Evolutionary conservation across 2,113 vertebrate genomes (phyloP).

Genomic region (Passerina amoena): DNA sequence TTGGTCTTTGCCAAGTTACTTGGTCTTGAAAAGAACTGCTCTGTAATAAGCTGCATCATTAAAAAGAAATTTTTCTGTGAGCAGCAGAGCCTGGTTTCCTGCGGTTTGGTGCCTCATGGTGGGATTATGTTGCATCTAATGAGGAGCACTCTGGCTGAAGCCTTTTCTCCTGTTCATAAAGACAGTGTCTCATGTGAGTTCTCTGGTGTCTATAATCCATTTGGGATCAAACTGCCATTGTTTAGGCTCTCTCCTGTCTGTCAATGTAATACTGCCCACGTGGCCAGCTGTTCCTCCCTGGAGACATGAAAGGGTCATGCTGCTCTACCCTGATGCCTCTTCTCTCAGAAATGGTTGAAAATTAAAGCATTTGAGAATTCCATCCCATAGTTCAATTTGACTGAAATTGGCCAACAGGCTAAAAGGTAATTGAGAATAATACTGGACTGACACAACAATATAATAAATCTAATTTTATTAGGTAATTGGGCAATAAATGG

Average conservation of each 20-base stretch:
- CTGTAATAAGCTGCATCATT: conserved; percentile 22
- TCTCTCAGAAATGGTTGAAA: neutral
- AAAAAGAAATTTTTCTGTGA: conserved; percentile 15
- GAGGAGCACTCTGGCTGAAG: conserved; percentile 5
- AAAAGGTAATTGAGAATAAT: neutral
- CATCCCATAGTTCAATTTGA: neutral
- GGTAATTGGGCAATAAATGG: neutral
- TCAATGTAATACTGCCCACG: neutral
- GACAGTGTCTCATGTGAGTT: neutral
- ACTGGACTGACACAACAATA: neutral
- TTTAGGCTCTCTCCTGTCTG: neutral
- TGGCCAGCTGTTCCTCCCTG: neutral
- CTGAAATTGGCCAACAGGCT: neutral
- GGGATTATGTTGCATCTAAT: conserved; percentile 25
- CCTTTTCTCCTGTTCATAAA: conserved; percentile 37
- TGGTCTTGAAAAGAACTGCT: neutral
- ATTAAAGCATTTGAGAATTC: neutral
- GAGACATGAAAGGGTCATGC: neutral
- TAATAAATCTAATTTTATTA: conserved; percentile 16
- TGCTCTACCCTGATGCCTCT: neutral
- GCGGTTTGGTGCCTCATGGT: neutral
- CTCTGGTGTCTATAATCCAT: neutral
- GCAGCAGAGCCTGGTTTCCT: conserved; percentile 11
- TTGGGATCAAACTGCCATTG: neutral
- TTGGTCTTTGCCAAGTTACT: neutral